Base-by-base conservation (phyloP, 2,888 invertebrate genomes). In the Dryomyza anilis region DNA sequence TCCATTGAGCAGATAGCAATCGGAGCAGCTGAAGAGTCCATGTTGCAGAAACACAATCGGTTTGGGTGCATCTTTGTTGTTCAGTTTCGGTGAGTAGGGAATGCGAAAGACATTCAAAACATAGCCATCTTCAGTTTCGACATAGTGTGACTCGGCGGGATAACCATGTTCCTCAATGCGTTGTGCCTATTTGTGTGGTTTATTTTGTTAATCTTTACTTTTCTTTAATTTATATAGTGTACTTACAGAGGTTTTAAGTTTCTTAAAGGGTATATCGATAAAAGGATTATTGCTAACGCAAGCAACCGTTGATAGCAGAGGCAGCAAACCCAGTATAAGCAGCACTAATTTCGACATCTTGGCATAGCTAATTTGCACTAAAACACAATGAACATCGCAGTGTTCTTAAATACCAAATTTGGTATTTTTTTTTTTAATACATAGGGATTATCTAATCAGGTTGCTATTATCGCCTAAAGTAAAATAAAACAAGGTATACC, bases 61-160 rank as follows among this genome's bases (percentile, higher is more conserved):
- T 75, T 79, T 86, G 68, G 73, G 74, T 66, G 84, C 79, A 62
- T 69, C 71, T 19, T 71, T 69, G 64, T 76, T 78, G 57, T 71
- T 66, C 60, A 91, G 69, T 52, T 71, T 74, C n/a, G 77, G 74
- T 10, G 80, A 79, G 57, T 80, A 69, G 0, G 93, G 92, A 74
- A 96, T 94, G 68, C 95, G 87, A 76, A 95, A 95, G 55, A 96
- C 70, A 2, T 89, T 89, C 53, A 96, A 84, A 52, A 95, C 85
- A 80, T 93, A 96, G 1, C 94, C 95, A 80, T 96, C 96, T 27
- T 88, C 86, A 0, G 96, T 95, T 57, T 86, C 81, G 1, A 92
- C 86, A 0, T 86, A 84, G 74, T 93, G 91, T 1, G 88, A 86
- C 81, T 94, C 92, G 0, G 89, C 86, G 0, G 86, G 85, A 78